Base-by-base conservation (phyloP, 1,140 invertebrate genomes). In the Vanessa tameamea region DNA sequence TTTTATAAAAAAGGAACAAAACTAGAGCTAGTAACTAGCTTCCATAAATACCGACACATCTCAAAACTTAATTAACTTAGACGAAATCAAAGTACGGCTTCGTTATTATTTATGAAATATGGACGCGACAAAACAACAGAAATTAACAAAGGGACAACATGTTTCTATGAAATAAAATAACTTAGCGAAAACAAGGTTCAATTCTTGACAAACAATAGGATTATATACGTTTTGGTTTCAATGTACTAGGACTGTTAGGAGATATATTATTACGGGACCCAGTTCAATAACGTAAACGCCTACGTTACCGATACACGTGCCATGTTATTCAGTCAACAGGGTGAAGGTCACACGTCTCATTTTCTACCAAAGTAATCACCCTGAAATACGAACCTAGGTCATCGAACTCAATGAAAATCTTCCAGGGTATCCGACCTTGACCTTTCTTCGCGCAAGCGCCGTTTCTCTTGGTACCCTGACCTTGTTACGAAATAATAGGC, bases 381-480 rank as follows among this genome's bases (percentile, higher is more conserved):
- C 90, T 86, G 84, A 90, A 90, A 87, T 85, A 83, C 82, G 85
- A 83, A 79, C 82, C 78, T 77, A 73, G 89, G 88, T 79, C 85
- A 74, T 82, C 83, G 89, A 90, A 87, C 89, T 84, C 82, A 75
- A 78, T 84, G 82, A 86, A 89, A 92, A 91, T 90, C 88, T 92
- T 91, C 88, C 88, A 89, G 87, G 87, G 88, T 78, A 81, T 70
- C 82, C 82, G 85, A 87, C 90, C 90, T 88, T 92, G 89, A 92
- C 82, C 90, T 90, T 90, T 90, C 83, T 71, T 78, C 90, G 90
- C 90, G 90, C 90, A 90, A 74, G 90, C 90, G 90, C 89, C 64
- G 77, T 87, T 63, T 80, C 78, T 70, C 82, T 80, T 81, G 84
- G 82, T 90, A 86, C 85, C 88, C 87, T 91, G 87, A 90, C 88